phyloP scores from a whole-genome alignment of 2,888 invertebrate species.

The Aspidiotus destructor region DNA sequence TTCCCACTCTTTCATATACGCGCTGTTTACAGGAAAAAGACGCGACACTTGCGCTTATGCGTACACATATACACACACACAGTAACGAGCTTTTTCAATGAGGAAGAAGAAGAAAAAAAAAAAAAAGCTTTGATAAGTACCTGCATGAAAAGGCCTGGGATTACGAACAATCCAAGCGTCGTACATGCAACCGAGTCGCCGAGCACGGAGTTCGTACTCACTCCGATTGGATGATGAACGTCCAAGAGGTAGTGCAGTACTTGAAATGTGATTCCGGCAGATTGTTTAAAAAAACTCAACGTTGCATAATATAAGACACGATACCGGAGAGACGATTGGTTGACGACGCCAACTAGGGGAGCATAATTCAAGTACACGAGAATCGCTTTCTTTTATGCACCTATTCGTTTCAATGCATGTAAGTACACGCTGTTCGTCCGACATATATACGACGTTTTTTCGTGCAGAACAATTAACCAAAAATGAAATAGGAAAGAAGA shows the following conservation, averaged over 20 bases:
- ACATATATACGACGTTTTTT: too few relatives aligned
- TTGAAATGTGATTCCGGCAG: constrained; percentile 4
- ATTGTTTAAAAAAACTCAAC: constrained; percentile 2
- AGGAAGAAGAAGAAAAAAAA: background rate
- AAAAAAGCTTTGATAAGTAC: background rate
- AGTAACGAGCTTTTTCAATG: background rate
- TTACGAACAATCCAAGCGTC: background rate
- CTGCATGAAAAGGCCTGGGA: constrained; percentile 2
- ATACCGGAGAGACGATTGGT: background rate
- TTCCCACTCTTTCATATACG: too few relatives aligned
- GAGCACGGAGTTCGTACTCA: background rate
- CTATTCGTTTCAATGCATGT: too few relatives aligned
- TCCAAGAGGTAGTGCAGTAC: background rate
- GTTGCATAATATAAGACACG: constrained; percentile 1
- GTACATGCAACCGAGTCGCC: background rate
- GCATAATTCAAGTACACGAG: too few relatives aligned
- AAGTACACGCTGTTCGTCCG: too few relatives aligned
- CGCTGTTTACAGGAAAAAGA: background rate
- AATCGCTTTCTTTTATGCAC: too few relatives aligned
- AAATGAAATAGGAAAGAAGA: too few relatives aligned
- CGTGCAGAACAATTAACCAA: too few relatives aligned
- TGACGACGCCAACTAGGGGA: background rate
- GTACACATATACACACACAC: background rate
- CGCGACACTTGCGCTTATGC: background rate
- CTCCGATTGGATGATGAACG: constrained; percentile 4